Base-by-base conservation (phyloP, 2,113 vertebrate genomes). In the Dendropsophus ebraccatus region DNA sequence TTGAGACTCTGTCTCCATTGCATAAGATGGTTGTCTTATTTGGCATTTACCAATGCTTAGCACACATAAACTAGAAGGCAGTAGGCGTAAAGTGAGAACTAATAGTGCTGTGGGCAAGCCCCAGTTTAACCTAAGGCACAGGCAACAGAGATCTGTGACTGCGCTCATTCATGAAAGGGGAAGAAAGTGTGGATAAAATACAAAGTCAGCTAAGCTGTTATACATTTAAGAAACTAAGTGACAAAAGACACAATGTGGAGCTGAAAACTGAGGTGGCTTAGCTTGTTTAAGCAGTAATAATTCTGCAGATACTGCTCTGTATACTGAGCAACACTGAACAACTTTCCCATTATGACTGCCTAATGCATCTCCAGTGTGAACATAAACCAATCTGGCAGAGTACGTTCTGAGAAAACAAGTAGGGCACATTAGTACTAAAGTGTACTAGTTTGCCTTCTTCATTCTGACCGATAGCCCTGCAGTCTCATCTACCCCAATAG, bases 31-130 rank as follows among this genome's bases (percentile, higher is more conserved):
- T 52, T 52, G 32, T 28, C 19, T 52, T 21, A 32, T 41, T 70
- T 77, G 5, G 5, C 50, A 54, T 54, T 25, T 77, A 54, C 49
- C 16, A 70, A 47, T 54, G 28, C 49, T 32, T 2, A n/a, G 5
- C 23, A 49, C 41, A 74, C 10, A 30, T 52, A 28, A 19, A 10
- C 45, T 50, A 70, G 49, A 72, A 70, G 25, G 60, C 67, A 45
- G 30, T 72, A 32, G 23, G 28, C 17, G 67, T 28, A 52, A 69
- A 70, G 25, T 54, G 65, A 72, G 62, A 52, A 50, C 28, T 54
- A 72, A 73, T 28, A 50, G 81, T 72, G 81, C 81, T 72, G 65
- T 49, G 73, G 81, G 81, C 81, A 83, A 72, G 81, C 67, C 81
- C 25, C 67, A 56, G 16, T 83, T 35, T 83, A 56, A 72, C 81